phyloP scores from a whole-genome alignment of 2,113 vertebrate species.

The Dipodomys stephensi region DNA sequence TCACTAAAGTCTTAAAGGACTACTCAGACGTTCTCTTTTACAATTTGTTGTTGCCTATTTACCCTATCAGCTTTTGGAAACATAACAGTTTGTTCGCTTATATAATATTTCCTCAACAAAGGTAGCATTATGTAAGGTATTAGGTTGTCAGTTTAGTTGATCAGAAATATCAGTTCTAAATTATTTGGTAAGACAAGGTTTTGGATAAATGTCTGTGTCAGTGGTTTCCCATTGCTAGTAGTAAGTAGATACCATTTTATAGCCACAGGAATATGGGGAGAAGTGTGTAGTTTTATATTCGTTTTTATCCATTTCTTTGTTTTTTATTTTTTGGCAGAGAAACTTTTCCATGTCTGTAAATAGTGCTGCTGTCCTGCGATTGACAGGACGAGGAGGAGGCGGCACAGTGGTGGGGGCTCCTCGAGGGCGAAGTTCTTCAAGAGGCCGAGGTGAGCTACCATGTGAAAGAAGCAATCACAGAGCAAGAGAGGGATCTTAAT shows the following conservation, averaged over 20 bases:
- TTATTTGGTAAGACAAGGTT: constrained; percentile 39
- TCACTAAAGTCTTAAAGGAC: neutral
- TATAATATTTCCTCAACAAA: neutral
- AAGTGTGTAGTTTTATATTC: constrained; percentile 44
- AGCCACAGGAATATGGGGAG: constrained; percentile 4
- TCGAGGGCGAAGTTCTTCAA: constrained; percentile 98
- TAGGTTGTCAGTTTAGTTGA: neutral
- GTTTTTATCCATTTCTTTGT: constrained; percentile 64
- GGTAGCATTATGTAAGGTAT: neutral
- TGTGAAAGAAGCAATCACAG: neutral
- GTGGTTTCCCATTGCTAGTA: neutral
- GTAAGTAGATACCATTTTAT: constrained; percentile 14
- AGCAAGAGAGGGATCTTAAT: neutral
- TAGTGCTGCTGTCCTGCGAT: constrained; percentile 96
- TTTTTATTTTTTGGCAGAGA: constrained; percentile 90
- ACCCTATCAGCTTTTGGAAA: neutral
- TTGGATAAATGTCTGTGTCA: neutral
- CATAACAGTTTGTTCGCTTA: neutral
- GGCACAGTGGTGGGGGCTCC: constrained; percentile 94
- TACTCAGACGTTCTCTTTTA: neutral
- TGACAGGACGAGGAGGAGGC: constrained; percentile 94
- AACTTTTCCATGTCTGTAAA: constrained; percentile 99
- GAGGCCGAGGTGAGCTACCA: constrained; percentile 95
- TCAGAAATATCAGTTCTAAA: constrained; percentile 53
- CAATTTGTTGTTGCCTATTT: neutral